Evolutionary conservation across 2,113 vertebrate species (phyloP).

Genomic region (Otus sunia): DNA sequence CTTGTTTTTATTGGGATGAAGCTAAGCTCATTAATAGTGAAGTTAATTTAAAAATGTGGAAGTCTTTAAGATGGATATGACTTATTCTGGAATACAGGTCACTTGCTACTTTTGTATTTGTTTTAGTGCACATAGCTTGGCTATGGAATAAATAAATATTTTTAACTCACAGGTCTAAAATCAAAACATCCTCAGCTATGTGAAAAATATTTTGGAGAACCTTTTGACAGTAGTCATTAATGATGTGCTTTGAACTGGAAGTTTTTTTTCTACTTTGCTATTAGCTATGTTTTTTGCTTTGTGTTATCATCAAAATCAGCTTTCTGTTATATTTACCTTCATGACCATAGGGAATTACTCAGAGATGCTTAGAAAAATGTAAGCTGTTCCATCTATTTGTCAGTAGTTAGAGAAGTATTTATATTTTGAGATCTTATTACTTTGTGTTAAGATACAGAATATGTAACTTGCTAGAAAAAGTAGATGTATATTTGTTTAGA

Average conservation of each 20-base stretch:
- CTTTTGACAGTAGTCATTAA: slow-evolving; percentile 47
- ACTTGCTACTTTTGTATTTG: not conserved
- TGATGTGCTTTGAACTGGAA: slow-evolving; percentile 60
- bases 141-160: slow-evolving; percentile 39
- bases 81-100: not conserved
- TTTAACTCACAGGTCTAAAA: not conserved
- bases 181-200: not conserved
- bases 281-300: slow-evolving; percentile 56
- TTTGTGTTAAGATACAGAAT: not conserved
- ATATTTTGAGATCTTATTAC: not conserved
- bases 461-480: not conserved
- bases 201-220: slow-evolving; percentile 28
- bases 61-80: not conserved
- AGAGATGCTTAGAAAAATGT: not conserved
- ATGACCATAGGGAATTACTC: slow-evolving; percentile 19
- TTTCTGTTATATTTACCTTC: slow-evolving; percentile 34
- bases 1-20: not conserved
- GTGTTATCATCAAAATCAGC: slow-evolving; percentile 31
- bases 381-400: not conserved
- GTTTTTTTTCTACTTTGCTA: slow-evolving; percentile 32
- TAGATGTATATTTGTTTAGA: not conserved
- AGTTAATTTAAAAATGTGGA: not conserved
- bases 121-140: not conserved
- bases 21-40: not conserved
- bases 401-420: not conserved